Evolutionary conservation across 2,797 vertebrate species (phyloP), one percentile per base, ranked within the genome.

Genomic region (Sebastes iracundus): DNA sequence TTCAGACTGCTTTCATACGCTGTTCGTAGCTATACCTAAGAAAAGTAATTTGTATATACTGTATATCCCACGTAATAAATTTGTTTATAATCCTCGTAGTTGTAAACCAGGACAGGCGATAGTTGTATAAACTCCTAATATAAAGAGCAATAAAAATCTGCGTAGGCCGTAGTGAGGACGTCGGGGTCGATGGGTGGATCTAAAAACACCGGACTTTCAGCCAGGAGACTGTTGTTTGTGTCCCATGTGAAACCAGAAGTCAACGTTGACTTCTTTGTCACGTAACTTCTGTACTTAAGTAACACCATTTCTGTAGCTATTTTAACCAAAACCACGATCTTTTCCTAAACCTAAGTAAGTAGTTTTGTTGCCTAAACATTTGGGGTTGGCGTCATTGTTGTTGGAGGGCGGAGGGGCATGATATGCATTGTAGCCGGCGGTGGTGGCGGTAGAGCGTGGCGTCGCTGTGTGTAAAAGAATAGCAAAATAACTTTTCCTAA

Each of bases 301-400:
- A 49, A 42, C 38, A 42, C 38, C 6, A 42, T 42, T 42, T 18
- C 7, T 8, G 46, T 49, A 49, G 46, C 4, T 9, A 49, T 49
- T 49, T 49, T 49, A 49, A 49, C 46, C 18, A 3, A 46, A 0
- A 35, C 12, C 10, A 0, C 11, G 0, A 35, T 23, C 20, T 35
- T 14, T 22, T 63, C n/a, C 61, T 22, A 22, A 63, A 35, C n/a
- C 6, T 63, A 14, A 35, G 6, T 10, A 35, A 22, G 6, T 63
- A n/a, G 59, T 22, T 22, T 35, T 63, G 32, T 63, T 63, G 20
- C 61, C 20, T 35, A 12, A 7, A 63, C 53, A 38, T 38, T 38
- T 38, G 0, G 35, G 35, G 13, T 38, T 0, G 13, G 13, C 13
- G 13, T 1, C 13, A 38, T 38, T 38, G 35, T 38, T 38, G 35